phyloP scores from a whole-genome alignment of 2,113 vertebrate genomes.

The Mugil cephalus region DNA sequence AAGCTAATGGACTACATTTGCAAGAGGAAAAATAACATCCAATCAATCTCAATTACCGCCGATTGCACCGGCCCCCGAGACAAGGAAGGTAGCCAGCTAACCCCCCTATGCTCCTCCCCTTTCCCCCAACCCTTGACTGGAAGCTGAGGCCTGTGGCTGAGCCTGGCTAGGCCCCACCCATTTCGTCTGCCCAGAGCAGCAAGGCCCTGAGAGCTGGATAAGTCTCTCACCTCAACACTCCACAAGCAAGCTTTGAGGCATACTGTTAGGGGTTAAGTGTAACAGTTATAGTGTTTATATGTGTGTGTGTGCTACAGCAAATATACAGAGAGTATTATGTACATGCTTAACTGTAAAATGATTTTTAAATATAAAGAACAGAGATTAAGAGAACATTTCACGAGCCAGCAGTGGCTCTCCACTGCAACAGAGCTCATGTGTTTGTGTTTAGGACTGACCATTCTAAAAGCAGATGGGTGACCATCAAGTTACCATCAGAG shows the following conservation, averaged over 20 bases:
- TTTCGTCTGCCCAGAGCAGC: constrained; percentile 68
- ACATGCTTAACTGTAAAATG: constrained; percentile 29
- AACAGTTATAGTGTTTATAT: constrained; percentile 9
- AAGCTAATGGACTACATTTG: constrained; percentile 99
- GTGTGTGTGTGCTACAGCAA: too few species aligned
- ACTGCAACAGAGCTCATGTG: constrained; percentile 51
- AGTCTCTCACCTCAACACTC: constrained; percentile 68
- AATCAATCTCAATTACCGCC: constrained; percentile 99
- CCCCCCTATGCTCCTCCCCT: constrained; percentile 78
- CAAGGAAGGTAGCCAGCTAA: constrained; percentile 89
- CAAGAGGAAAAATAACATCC: constrained; percentile 99
- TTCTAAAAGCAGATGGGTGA: constrained; percentile 33
- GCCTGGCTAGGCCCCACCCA: constrained; percentile 75
- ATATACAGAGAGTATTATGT: constrained; percentile 14
- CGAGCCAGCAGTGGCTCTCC: constrained; percentile 30
- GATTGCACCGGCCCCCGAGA: constrained; percentile 93
- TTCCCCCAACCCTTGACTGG: constrained; percentile 80
- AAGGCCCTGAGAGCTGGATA: constrained; percentile 59
- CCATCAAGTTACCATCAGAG: constrained; percentile 62
- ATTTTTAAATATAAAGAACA: constrained; percentile 19
- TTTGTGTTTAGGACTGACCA: constrained; percentile 56
- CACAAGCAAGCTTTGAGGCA: constrained; percentile 53
- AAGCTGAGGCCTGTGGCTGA: constrained; percentile 75
- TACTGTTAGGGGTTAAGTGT: constrained; percentile 5
- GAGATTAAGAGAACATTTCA: constrained; percentile 18